Conservation (phyloP, 2,888 invertebrate genomes). For the Disparrhopalites patrizii region DNA sequence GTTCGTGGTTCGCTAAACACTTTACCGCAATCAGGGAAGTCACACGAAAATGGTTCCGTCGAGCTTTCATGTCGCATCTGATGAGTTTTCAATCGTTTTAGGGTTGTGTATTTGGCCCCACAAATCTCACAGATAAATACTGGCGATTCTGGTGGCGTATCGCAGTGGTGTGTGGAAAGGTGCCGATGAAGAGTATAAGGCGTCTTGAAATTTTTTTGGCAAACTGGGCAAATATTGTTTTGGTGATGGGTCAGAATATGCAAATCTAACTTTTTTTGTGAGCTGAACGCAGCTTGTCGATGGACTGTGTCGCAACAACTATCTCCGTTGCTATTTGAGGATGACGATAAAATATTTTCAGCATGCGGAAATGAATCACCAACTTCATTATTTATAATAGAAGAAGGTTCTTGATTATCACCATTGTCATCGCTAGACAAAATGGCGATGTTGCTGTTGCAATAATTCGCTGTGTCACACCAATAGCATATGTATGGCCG, state of each 20-base stretch:
- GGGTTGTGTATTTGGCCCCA: neutral
- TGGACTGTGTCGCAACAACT: no score
- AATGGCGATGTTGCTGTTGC: neutral
- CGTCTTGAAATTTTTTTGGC: slow-evolving; percentile 1
- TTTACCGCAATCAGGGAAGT: neutral
- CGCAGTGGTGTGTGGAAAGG: no score
- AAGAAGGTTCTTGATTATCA: no score
- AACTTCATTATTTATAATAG: no score
- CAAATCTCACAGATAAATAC: slow-evolving; percentile 9
- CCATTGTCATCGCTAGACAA: neutral
- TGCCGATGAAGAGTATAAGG: neutral
- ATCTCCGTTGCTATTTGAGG: no score
- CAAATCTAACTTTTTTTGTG: neutral
- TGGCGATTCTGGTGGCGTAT: neutral
- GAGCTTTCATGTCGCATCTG: slow-evolving; percentile 2
- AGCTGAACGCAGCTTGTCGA: neutral
- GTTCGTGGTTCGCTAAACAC: slow-evolving; percentile 8
- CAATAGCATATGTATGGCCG: neutral
- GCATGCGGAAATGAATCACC: no score
- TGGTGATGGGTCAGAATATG: slow-evolving; percentile 12
- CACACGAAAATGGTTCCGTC: neutral
- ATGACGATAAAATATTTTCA: no score
- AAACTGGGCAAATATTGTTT: neutral
- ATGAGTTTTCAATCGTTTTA: slow-evolving; percentile 10
- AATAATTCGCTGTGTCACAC: neutral